Conservation (phyloP, 92 coral and sea anemone genomes). For the Heliopora coerulea region DNA sequence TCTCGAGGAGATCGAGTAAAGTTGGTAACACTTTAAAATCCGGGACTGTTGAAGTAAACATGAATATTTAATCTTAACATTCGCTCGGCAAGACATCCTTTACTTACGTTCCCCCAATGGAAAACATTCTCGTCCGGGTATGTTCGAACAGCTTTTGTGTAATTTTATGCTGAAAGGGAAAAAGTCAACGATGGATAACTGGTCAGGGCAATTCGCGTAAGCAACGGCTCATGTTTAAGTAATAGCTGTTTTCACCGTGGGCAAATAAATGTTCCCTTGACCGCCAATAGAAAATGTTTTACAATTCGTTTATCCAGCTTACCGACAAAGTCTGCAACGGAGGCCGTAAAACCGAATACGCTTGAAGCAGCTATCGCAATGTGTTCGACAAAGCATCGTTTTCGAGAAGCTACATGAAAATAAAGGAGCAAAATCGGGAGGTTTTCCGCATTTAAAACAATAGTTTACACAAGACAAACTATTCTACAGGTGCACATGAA, state of each 20-base stretch:
- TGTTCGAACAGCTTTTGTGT: conserved; percentile 78
- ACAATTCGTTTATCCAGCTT: conserved; percentile 5
- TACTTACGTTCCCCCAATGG: conserved; percentile 52
- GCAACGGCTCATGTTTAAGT: conserved; percentile 4
- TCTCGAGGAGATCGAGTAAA: too few relatives aligned
- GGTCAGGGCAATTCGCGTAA: too few relatives aligned
- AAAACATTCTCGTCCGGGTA: conserved; percentile 43
- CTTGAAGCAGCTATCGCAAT: conserved; percentile 73
- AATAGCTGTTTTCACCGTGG: conserved; percentile 29
- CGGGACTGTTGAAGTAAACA: not conserved
- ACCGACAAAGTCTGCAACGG: conserved; percentile 93
- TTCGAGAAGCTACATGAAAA: conserved; percentile 67
- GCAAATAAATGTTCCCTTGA: conserved; percentile 1
- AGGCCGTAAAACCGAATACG: conserved; percentile 82
- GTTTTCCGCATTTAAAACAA: not conserved
- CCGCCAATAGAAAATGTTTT: conserved; percentile 8
- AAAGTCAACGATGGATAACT: too few relatives aligned
- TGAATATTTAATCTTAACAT: conserved; percentile 14
- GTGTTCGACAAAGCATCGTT: conserved; percentile 72
- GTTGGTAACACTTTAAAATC: not conserved
- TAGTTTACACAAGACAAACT: conserved; percentile 26
- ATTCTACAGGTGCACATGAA: not conserved
- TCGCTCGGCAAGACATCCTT: conserved; percentile 41
- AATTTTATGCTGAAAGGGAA: conserved; percentile 67
- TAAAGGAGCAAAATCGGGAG: conserved; percentile 7